Evolutionary conservation across 2,888 invertebrate species (phyloP).

Genomic region (Clusia tigrina): DNA sequence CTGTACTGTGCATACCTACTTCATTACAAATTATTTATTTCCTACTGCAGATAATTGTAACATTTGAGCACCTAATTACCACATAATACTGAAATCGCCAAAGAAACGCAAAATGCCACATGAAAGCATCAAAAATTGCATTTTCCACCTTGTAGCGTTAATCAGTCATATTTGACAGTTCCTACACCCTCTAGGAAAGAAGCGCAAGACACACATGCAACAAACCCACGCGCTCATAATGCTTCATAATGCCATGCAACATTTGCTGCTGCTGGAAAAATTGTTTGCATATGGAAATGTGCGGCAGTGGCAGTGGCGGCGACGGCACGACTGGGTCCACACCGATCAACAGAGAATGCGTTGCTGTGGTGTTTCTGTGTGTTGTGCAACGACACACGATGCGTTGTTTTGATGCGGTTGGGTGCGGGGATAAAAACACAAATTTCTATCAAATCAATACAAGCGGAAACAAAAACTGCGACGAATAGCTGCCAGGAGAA

Average conservation of each 20-base stretch:
- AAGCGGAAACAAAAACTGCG: conserved; percentile 24
- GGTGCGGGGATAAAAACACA: background rate
- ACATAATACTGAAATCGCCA: no score
- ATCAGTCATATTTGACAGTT: conserved; percentile 23
- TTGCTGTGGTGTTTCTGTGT: no score
- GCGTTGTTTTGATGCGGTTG: background rate
- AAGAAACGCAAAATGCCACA: conserved; percentile 12
- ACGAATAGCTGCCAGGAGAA: background rate
- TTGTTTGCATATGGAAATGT: conserved; percentile 20
- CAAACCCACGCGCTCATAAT: conserved; percentile 1
- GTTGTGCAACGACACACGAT: background rate
- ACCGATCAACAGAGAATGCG: no score
- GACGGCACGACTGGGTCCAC: no score
- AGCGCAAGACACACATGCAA: conserved; percentile 13
- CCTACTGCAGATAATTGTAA: no score
- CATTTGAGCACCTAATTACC: no score
- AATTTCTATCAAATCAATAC: conserved; percentile 32
- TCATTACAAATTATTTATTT: no score
- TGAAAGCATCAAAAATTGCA: conserved; percentile 17
- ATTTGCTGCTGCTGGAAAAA: conserved; percentile 19
- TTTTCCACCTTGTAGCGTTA: conserved; percentile 15
- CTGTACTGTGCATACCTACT: no score
- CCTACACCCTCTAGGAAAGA: no score
- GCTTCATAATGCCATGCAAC: conserved; percentile 1
- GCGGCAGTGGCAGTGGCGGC: background rate